phyloP scores from a whole-genome alignment of 1,140 invertebrate species.

The Tenebrio molitor region DNA sequence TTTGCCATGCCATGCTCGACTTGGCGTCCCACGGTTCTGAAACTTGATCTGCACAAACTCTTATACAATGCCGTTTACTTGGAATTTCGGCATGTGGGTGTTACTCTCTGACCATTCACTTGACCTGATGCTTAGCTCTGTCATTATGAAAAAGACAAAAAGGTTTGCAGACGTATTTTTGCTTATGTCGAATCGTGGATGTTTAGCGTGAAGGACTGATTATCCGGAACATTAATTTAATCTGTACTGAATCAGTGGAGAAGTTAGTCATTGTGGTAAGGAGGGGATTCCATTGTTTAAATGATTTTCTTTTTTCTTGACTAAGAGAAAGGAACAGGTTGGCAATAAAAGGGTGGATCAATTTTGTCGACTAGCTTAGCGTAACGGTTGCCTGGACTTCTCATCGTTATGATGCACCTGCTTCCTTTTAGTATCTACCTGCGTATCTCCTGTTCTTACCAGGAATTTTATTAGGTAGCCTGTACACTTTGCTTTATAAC shows the following conservation, averaged over 20 bases:
- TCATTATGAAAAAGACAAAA: background rate
- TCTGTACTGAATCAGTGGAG: no score
- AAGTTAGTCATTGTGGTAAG: no score
- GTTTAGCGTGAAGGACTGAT: no score
- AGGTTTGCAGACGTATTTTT: no score
- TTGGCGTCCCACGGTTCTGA: constrained; percentile 41
- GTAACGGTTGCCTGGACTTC: constrained; percentile 41
- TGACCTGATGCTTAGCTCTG: background rate
- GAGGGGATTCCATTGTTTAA: no score
- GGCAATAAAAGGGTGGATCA: constrained; percentile 11
- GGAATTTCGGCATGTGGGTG: constrained; percentile 36
- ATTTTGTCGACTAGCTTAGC: constrained; percentile 31
- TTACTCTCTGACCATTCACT: constrained; percentile 27
- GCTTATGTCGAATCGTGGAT: no score
- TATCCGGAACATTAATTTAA: no score
- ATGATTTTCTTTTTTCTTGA: no score
- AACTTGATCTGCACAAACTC: constrained; percentile 41
- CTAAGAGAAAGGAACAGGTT: constrained; percentile 4
- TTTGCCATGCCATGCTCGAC: constrained; percentile 43
- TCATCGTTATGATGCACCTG: constrained; percentile 49
- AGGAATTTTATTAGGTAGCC: constrained; percentile 18
- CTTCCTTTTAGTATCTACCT: constrained; percentile 51
- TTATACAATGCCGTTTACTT: constrained; percentile 39
- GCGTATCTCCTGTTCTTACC: constrained; percentile 45
- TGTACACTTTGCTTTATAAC: constrained; percentile 13